Conservation (phyloP, 1,140 invertebrate genomes). For the Hycleus phaleratus region DNA sequence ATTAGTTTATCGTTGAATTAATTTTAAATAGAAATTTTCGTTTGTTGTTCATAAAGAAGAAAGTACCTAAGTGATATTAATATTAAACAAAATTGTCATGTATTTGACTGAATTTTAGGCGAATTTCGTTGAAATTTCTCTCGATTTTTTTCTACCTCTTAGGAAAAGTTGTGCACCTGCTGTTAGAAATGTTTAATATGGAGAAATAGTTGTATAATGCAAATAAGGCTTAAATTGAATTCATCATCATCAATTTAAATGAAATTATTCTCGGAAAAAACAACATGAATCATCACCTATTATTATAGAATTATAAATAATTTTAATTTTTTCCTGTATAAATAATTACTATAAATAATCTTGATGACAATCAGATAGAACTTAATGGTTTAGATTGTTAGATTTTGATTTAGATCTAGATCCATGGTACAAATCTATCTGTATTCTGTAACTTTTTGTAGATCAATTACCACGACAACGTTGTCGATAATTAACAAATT, state of each 20-base stretch:
- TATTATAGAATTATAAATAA: no score
- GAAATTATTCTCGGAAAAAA: no score
- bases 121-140: conserved; percentile 16
- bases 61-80: conserved; percentile 35
- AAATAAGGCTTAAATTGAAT: conserved; percentile 10
- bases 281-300: no score
- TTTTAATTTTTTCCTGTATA: no score
- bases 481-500: no score
- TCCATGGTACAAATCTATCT: background rate
- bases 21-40: background rate
- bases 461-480: no score
- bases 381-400: conserved; percentile 8
- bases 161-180: conserved; percentile 29
- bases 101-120: conserved; percentile 35
- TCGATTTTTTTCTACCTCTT: no score
- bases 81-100: conserved; percentile 21
- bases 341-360: conserved; percentile 3
- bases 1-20: no score
- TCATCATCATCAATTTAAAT: no score
- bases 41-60: conserved; percentile 8
- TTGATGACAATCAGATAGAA: conserved; percentile 10
- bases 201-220: conserved; percentile 12
- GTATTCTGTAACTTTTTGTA: no score
- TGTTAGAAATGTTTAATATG: conserved; percentile 21
- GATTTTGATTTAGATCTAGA: conserved; percentile 3